phyloP scores from a whole-genome alignment of 2,797 vertebrate genomes.

The Megalops cyprinoides region DNA sequence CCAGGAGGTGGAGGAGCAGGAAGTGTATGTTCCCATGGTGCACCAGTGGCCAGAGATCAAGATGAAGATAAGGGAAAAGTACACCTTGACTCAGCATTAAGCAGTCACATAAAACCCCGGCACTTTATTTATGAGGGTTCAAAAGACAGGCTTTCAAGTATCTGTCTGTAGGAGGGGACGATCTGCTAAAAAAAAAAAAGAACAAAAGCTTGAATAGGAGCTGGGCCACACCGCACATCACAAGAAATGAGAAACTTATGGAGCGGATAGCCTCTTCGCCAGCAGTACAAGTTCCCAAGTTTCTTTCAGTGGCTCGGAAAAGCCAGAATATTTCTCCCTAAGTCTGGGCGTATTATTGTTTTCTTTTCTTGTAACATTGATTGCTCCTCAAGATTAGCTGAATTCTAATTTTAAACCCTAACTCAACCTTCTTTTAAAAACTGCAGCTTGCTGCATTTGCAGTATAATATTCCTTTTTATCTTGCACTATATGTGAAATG shows the following conservation, averaged over 20 bases:
- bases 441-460: not conserved
- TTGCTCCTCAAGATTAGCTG: not conserved
- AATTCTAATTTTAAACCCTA: conserved; percentile 2
- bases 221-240: not conserved
- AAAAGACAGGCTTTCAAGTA: not conserved
- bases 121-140: conserved; percentile 13
- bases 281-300: not conserved
- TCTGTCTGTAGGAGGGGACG: not conserved
- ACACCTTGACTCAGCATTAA: not conserved
- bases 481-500: not conserved
- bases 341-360: not conserved
- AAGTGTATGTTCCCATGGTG: not conserved
- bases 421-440: not conserved
- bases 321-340: not conserved
- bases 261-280: not conserved
- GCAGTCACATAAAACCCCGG: conserved; percentile 11
- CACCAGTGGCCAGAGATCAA: not conserved
- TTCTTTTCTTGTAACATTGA: not conserved
- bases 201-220: not conserved
- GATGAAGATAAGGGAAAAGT: not conserved
- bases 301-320: not conserved
- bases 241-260: not conserved
- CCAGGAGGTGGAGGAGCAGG: conserved; percentile 9
- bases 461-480: not conserved
- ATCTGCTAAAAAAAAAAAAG: not conserved